These are phyloP conservation scores for Pycnonotus jocosus DNA, from an alignment of 2,113 vertebrate species.

Conservation along the genomic window DNA sequence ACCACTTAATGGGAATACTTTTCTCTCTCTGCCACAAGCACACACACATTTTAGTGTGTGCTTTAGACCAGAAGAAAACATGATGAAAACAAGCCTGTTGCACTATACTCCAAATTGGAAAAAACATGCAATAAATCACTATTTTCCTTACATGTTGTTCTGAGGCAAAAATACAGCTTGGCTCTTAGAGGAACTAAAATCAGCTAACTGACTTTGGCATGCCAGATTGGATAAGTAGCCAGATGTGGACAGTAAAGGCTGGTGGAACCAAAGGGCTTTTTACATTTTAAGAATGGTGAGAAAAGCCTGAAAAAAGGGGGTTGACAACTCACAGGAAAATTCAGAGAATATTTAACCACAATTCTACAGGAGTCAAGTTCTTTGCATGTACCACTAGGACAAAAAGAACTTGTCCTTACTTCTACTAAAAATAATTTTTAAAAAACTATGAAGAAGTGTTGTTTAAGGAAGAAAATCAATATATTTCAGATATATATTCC, in stretches of 20 bases:
- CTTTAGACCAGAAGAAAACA: background rate
- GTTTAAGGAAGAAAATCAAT: background rate
- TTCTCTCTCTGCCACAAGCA: rapidly evolving
- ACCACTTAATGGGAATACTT: background rate
- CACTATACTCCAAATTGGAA: background rate
- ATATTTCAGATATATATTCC: background rate
- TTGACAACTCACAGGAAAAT: background rate
- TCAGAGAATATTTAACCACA: background rate
- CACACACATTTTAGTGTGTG: background rate
- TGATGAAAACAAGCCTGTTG: background rate
- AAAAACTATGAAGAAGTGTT: background rate
- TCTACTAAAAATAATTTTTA: background rate
- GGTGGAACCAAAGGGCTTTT: background rate
- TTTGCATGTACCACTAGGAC: background rate
- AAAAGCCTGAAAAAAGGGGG: background rate
- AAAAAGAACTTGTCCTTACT: background rate
- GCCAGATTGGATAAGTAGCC: background rate
- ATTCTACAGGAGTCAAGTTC: background rate
- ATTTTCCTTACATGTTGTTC: background rate
- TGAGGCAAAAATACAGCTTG: background rate
- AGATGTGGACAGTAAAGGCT: background rate
- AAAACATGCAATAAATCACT: slow-evolving; percentile 1
- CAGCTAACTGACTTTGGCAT: background rate
- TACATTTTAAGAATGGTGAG: background rate
- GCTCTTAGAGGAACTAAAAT: background rate